These are phyloP conservation scores for Hoplostethus mediterraneus DNA, from an alignment of 2,797 vertebrate genomes.

Conservation along the genomic window DNA sequence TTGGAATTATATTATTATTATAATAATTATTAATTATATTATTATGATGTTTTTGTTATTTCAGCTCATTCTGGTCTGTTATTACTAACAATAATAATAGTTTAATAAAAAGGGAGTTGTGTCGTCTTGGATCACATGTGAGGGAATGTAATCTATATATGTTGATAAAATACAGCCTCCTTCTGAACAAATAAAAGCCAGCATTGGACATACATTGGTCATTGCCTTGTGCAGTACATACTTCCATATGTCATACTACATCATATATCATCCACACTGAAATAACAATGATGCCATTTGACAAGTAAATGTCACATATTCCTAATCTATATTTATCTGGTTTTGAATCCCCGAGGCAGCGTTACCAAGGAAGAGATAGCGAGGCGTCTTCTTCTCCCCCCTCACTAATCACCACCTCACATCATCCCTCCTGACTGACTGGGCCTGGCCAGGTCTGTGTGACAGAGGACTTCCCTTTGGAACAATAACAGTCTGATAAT, in stretches of 20 bases:
- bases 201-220: not conserved
- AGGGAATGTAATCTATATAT: not conserved
- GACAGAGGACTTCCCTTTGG: constrained; percentile 76
- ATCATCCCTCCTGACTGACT: constrained; percentile 43
- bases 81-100: not conserved
- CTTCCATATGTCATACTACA: not conserved
- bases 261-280: not conserved
- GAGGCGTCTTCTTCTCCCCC: constrained; percentile 13
- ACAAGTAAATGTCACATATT: constrained; percentile 32
- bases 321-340: constrained; percentile 30
- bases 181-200: constrained; percentile 1
- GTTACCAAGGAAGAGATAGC: constrained; percentile 32
- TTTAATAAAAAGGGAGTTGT: not conserved
- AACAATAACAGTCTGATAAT: constrained; percentile 78
- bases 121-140: not conserved
- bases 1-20: not conserved
- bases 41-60: not conserved
- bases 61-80: not conserved
- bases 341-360: not conserved
- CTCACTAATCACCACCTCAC: constrained; percentile 31
- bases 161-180: not conserved
- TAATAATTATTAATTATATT: too few relatives aligned
- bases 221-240: constrained; percentile 9
- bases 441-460: constrained; percentile 69
- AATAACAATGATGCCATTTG: constrained; percentile 27